Evolutionary conservation across 2,113 vertebrate species (phyloP).

Genomic region (Lichenostomus cassidix): DNA sequence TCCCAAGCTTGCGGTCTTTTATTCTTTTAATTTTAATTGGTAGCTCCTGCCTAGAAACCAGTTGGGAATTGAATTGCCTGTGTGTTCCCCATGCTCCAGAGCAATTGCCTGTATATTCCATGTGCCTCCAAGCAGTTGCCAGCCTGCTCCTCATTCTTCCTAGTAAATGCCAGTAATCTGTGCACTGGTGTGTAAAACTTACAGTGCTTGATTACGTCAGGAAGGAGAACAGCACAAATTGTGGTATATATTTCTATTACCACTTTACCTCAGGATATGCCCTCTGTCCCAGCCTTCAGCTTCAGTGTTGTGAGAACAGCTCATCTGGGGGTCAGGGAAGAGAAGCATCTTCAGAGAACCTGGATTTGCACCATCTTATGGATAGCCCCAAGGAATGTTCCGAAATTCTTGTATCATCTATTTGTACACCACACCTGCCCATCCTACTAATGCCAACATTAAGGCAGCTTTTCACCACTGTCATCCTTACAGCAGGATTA

Average conservation of each 20-base stretch:
- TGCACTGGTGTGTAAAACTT: conserved; percentile 41
- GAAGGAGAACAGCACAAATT: not conserved
- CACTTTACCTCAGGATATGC: not conserved
- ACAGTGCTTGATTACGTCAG: not conserved
- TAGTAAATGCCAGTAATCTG: conserved; percentile 51
- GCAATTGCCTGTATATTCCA: conserved; percentile 39
- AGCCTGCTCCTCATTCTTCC: conserved; percentile 36
- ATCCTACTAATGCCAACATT: not conserved
- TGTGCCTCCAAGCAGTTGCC: conserved; percentile 33
- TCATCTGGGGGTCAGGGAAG: not conserved
- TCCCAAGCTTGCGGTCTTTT: conserved; percentile 35
- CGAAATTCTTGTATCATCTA: not conserved
- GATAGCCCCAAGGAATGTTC: not conserved
- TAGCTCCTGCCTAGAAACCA: conserved; percentile 63
- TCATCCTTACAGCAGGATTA: not conserved
- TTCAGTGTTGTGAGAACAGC: not conserved
- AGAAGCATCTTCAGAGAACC: not conserved
- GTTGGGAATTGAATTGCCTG: conserved; percentile 59
- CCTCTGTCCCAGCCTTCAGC: not conserved
- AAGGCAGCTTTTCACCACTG: not conserved
- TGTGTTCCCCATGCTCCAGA: conserved; percentile 20
- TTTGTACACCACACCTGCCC: not conserved
- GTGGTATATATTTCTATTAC: not conserved
- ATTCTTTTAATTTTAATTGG: conserved; percentile 71
- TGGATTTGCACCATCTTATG: not conserved